phyloP scores from a whole-genome alignment of 2,797 vertebrate species.

The Onychomys torridus region DNA sequence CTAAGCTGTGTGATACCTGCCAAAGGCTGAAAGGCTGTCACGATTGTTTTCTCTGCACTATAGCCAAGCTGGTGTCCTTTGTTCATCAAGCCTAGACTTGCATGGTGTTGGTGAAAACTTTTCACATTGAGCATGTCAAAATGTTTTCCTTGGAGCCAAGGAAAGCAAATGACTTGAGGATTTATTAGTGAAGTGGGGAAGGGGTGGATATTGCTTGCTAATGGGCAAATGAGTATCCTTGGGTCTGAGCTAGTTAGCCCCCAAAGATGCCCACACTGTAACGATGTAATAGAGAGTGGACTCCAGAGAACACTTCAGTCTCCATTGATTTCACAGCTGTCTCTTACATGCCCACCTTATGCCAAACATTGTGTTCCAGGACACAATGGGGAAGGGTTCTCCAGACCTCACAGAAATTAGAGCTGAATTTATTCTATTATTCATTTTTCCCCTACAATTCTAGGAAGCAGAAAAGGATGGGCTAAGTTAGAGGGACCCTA shows the following conservation, averaged over 20 bases:
- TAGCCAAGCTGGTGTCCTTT: not conserved
- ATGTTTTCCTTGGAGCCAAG: not conserved
- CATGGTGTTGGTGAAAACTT: not conserved
- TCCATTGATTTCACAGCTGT: no score
- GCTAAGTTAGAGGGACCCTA: not conserved
- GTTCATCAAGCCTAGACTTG: slow-evolving; percentile 73
- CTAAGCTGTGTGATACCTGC: slow-evolving; percentile 33
- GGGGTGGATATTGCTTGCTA: not conserved
- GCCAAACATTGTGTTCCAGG: accelerated
- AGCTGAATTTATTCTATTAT: not conserved
- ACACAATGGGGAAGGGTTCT: accelerated
- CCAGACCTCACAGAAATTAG: accelerated
- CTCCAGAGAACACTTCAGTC: not conserved
- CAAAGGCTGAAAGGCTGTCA: slow-evolving; percentile 42
- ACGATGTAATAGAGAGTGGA: not conserved
- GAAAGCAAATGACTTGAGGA: not conserved
- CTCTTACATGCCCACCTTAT: not conserved
- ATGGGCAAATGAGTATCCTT: not conserved
- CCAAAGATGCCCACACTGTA: not conserved
- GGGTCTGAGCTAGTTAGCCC: not conserved
- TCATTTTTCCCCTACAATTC: not conserved
- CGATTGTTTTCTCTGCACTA: slow-evolving; percentile 15
- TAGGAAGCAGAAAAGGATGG: not conserved
- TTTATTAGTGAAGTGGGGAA: not conserved
- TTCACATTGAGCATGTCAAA: not conserved